phyloP scores from a whole-genome alignment of 2,113 vertebrate species.

The Atherinomorus stipes region DNA sequence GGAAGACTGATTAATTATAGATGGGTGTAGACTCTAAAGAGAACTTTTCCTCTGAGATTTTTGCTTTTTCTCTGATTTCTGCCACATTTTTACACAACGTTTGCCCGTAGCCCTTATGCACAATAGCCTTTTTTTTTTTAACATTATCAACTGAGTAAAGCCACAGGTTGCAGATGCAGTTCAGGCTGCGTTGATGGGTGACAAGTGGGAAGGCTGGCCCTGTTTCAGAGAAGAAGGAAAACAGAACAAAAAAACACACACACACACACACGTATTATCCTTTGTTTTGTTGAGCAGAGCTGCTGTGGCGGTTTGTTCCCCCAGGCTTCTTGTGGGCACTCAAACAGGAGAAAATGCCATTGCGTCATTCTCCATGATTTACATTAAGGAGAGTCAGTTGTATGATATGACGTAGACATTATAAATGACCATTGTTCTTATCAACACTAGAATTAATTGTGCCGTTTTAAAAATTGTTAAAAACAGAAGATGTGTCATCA shows the following conservation, averaged over 20 bases:
- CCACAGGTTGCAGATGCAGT: slow-evolving; percentile 4
- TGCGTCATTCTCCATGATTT: slow-evolving; percentile 37
- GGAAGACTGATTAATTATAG: slow-evolving; percentile 24
- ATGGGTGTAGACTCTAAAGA: slow-evolving; percentile 11
- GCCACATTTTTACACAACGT: slow-evolving; percentile 2
- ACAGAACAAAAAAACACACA: neutral
- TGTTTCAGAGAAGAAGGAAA: slow-evolving; percentile 6
- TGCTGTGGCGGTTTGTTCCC: slow-evolving; percentile 17
- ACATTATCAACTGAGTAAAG: neutral
- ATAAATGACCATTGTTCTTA: slow-evolving; percentile 58
- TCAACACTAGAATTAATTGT: slow-evolving; percentile 57
- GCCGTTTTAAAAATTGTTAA: slow-evolving; percentile 43
- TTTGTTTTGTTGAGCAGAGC: slow-evolving; percentile 23
- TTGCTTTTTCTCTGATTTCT: slow-evolving; percentile 14
- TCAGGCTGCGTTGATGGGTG: slow-evolving; percentile 4
- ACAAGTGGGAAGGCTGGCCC: slow-evolving; percentile 22
- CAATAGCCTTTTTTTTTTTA: neutral
- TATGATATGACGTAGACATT: slow-evolving; percentile 56
- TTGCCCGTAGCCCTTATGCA: neutral
- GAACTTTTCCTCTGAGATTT: neutral
- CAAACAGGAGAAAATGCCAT: slow-evolving; percentile 33
- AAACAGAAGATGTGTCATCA: slow-evolving; percentile 8
- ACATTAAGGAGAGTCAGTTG: slow-evolving; percentile 45
- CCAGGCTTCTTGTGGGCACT: slow-evolving; percentile 40
- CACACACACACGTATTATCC: neutral